A percentile compares a stretch with the other conserved stretches of the same genome.
phyloP scores from a whole-genome alignment of 2,888 invertebrate species.

The Chironomus tentans region DNA sequence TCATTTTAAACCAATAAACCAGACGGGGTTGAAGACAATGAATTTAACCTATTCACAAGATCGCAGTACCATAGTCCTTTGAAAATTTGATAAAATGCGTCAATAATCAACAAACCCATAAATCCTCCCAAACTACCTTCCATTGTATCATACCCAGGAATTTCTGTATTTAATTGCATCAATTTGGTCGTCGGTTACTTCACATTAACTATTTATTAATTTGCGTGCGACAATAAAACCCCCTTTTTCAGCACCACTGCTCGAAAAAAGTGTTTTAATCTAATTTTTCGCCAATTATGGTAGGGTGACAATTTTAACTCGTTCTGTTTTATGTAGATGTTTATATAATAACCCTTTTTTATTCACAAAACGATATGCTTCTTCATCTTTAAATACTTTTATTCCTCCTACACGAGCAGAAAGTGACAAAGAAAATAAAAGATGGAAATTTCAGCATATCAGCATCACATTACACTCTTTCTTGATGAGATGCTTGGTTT shows the following conservation, averaged over 20 bases:
- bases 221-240: background rate
- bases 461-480: background rate
- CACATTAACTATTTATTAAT: constrained; percentile 25
- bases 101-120: background rate
- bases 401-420: background rate
- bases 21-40: too few relatives aligned
- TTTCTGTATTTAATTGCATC: background rate
- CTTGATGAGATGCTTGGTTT: background rate
- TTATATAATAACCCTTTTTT: background rate
- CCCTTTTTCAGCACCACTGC: background rate
- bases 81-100: too few relatives aligned
- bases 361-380: background rate
- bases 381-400: too few relatives aligned
- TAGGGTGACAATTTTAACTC: background rate
- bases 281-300: constrained; percentile 17
- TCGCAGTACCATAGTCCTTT: too few relatives aligned
- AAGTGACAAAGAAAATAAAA: background rate
- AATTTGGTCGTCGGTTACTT: background rate
- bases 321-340: too few relatives aligned
- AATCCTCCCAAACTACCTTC: background rate
- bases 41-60: too few relatives aligned
- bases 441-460: background rate
- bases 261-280: constrained; percentile 14
- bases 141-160: background rate
- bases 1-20: too few relatives aligned